A percentile compares a stretch with the other conserved stretches of the same genome.
Conservation (phyloP, 1,140 invertebrate genomes). For the Diabrotica undecimpunctata region DNA sequence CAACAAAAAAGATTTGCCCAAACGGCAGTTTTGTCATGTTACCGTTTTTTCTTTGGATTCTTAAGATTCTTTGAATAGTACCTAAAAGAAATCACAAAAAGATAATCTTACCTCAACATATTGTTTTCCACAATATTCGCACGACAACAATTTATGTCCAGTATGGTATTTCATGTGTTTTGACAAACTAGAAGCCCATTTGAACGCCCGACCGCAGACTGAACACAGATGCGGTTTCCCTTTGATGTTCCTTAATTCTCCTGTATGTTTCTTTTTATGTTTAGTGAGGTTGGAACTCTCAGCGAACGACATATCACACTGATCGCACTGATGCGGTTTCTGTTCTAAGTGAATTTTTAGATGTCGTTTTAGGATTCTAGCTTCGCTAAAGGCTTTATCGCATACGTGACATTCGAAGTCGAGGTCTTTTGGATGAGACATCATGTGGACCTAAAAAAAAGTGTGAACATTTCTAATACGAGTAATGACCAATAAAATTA, state of each 20-base stretch:
- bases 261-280: conserved; percentile 53
- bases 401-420: conserved; percentile 50
- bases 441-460: conserved; percentile 44
- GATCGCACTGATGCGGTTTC: conserved; percentile 51
- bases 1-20: no score
- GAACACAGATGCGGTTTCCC: conserved; percentile 50
- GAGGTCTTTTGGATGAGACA: conserved; percentile 44
- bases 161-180: conserved; percentile 53
- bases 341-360: conserved; percentile 48
- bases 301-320: conserved; percentile 53
- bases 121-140: conserved; percentile 47
- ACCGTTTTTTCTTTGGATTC: no score
- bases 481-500: neutral
- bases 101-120: conserved; percentile 45
- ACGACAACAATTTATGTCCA: conserved; percentile 47
- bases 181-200: conserved; percentile 49
- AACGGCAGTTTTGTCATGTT: no score
- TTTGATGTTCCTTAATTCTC: conserved; percentile 48
- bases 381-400: conserved; percentile 50
- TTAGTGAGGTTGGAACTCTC: conserved; percentile 51
- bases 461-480: neutral
- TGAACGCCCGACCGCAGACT: conserved; percentile 48
- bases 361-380: conserved; percentile 50
- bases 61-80: no score
- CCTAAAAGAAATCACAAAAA: no score